These are phyloP conservation scores for Pemphredon lugubris DNA, from an alignment of 2,888 invertebrate genomes.

Conservation along the genomic window DNA sequence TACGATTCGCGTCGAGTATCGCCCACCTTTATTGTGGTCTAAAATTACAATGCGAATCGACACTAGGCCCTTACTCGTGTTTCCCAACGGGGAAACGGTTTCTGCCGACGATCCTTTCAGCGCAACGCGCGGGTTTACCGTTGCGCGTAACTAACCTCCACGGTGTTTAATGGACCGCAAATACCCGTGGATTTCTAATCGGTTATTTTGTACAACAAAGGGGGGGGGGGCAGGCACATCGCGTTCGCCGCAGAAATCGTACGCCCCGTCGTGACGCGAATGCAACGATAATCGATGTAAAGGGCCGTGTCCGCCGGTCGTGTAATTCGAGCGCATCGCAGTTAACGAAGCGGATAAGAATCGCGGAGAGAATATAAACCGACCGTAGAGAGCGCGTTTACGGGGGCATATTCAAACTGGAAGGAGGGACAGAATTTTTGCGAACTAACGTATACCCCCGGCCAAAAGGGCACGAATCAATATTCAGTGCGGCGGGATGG, in stretches of 20 bases:
- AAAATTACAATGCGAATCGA: constrained; percentile 48
- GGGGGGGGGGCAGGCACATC: too few species aligned
- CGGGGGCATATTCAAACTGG: neutral
- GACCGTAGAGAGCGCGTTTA: neutral
- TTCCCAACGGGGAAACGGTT: constrained; percentile 15
- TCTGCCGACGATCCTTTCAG: too few species aligned
- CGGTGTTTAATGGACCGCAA: neutral
- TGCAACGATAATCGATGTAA: too few species aligned
- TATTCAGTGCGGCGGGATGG: neutral
- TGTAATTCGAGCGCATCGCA: neutral
- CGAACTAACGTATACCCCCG: neutral
- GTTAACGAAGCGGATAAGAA: neutral
- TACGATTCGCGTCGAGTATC: constrained; percentile 29
- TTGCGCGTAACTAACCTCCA: too few species aligned
- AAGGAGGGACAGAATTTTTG: neutral
- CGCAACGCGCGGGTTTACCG: too few species aligned
- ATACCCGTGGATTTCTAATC: neutral
- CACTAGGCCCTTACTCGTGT: constrained; percentile 8
- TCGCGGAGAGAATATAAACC: too few species aligned
- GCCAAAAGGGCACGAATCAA: neutral
- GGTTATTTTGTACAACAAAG: neutral
- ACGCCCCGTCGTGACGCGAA: too few species aligned
- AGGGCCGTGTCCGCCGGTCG: too few species aligned
- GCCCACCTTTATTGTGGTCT: constrained; percentile 32
- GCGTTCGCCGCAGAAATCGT: too few species aligned